These are phyloP conservation scores for Chrysochloris asiatica DNA, from an alignment of 2,113 vertebrate genomes.

Conservation along the genomic window DNA sequence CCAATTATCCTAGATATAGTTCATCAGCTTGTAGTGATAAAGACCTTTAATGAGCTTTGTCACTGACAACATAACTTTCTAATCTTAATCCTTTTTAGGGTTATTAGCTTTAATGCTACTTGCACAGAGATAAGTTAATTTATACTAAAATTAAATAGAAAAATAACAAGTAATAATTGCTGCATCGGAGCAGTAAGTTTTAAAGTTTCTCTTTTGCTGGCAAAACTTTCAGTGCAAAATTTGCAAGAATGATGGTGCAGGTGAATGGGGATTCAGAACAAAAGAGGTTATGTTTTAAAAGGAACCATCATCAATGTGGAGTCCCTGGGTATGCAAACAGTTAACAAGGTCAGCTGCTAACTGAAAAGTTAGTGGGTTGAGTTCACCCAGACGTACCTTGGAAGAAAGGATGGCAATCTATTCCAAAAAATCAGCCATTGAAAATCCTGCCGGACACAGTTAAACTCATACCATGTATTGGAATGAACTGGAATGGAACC, in stretches of 20 bases:
- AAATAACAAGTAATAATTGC: conserved; percentile 74
- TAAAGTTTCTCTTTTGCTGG: conserved; percentile 50
- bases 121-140: conserved; percentile 82
- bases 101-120: conserved; percentile 83
- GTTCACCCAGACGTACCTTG: background rate
- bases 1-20: conserved; percentile 80
- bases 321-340: background rate
- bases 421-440: background rate
- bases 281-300: background rate
- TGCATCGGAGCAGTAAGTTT: conserved; percentile 63
- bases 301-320: background rate
- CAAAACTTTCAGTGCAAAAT: background rate
- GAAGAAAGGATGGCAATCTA: background rate
- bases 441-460: background rate
- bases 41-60: conserved; percentile 82
- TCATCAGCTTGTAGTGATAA: conserved; percentile 79
- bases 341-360: background rate
- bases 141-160: conserved; percentile 81
- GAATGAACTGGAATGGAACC: background rate
- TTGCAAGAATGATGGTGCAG: background rate
- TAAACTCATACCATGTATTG: background rate
- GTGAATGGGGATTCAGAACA: background rate
- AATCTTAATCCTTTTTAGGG: conserved; percentile 84
- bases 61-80: conserved; percentile 81
- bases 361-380: background rate